Evolutionary conservation across 2,113 vertebrate species (phyloP), one percentile per base, ranked within the genome.

Genomic region (Benitochromis conjunctus): DNA sequence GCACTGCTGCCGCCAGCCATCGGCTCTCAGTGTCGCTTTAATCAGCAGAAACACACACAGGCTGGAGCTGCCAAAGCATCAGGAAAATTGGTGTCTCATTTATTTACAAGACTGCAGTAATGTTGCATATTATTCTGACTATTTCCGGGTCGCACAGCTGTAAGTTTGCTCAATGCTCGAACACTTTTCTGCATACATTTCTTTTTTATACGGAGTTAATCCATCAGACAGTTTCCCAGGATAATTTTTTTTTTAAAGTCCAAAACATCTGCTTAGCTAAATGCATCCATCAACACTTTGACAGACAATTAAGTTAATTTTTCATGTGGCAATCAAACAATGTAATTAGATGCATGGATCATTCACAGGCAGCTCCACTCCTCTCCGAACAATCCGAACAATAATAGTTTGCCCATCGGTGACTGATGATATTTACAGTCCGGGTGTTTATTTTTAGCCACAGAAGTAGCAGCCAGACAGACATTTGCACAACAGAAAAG

Each of bases 341-440:
- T 60, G 5, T 83, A 88, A 92, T 85, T 41, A 84, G 46, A 82
- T 71, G 38, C 60, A 82, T 60, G 80, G 62, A 81, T 84, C 86
- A 90, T 18, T 1, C 29, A 41, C 76, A 80, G 62, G 38, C 76
- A 85, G 60, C 83, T 83, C 41, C 62, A 11, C 81, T 84, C 48
- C 54, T 53, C 6, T 85, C 60, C 5, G 0, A 16, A 84, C 88
- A 66, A 87, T 76, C 82, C 10, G 31, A 88, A 88, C 85, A 84
- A 84, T 84, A 58, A 71, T n/a, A 76, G 31, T 82, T 83, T 46
- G 24, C 18, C 21, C 77, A 26, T 79, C 82, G 84, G 80, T 90
- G 89, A 91, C 84, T 86, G 88, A 79, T 91, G 90, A 90, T 87
- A 92, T 92, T 92, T 88, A 82, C 87, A 80, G 80, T 88, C 69